Evolutionary conservation across 2,797 vertebrate genomes (phyloP).

Genomic region (Sebastiscus tertius): DNA sequence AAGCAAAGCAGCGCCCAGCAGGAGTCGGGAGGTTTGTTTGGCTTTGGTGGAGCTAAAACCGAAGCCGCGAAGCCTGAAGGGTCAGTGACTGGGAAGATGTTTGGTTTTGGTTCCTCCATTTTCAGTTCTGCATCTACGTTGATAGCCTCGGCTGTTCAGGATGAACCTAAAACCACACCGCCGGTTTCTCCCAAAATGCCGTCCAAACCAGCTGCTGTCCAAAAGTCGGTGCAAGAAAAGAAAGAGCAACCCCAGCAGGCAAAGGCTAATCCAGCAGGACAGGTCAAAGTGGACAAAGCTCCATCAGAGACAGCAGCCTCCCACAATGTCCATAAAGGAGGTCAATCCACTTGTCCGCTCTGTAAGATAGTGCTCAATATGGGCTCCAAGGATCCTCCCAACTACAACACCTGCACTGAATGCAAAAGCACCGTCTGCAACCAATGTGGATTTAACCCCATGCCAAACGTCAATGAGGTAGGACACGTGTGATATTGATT

Average conservation of each 20-base stretch:
- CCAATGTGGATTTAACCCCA: slow-evolving; percentile 97
- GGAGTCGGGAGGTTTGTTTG: slow-evolving; percentile 68
- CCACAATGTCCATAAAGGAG: slow-evolving; percentile 52
- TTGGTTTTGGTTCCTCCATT: slow-evolving; percentile 94
- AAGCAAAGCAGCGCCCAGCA: slow-evolving; percentile 72
- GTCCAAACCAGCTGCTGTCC: slow-evolving; percentile 38
- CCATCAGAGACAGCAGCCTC: slow-evolving; percentile 48
- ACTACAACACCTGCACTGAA: slow-evolving; percentile 92
- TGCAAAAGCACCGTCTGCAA: slow-evolving; percentile 94
- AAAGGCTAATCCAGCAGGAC: slow-evolving; percentile 38
- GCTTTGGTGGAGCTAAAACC: slow-evolving; percentile 70
- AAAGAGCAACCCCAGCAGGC: slow-evolving; percentile 57
- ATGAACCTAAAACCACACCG: slow-evolving; percentile 71
- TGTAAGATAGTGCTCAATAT: slow-evolving; percentile 90
- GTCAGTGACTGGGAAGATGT: slow-evolving; percentile 91
- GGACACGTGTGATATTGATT: slow-evolving; percentile 21
- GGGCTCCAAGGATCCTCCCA: slow-evolving; percentile 87
- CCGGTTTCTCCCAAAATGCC: slow-evolving; percentile 80
- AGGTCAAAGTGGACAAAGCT: slow-evolving; percentile 63
- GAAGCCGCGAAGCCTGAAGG: slow-evolving; percentile 89
- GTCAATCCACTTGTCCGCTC: slow-evolving; percentile 85
- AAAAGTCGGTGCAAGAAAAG: slow-evolving; percentile 61
- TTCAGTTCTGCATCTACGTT: slow-evolving; percentile 94
- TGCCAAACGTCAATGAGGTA: slow-evolving; percentile 93
- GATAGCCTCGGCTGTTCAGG: slow-evolving; percentile 88